phyloP scores from a whole-genome alignment of 2,888 invertebrate genomes.

The Stegophylla sp. region DNA sequence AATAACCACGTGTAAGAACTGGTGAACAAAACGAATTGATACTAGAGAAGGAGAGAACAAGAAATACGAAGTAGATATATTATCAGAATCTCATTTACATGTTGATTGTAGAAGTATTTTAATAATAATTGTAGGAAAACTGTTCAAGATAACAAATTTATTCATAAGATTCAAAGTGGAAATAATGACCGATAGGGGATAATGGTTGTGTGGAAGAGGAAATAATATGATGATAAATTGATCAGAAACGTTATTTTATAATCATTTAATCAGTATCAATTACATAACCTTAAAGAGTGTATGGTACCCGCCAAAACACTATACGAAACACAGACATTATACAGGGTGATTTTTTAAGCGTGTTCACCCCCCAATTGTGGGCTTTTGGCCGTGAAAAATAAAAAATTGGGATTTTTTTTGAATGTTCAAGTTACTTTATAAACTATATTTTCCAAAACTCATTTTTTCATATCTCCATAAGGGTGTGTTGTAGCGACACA shows the following conservation, averaged over 20 bases:
- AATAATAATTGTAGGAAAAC: neutral
- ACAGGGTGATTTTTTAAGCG: neutral
- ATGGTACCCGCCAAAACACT: conserved; percentile 29
- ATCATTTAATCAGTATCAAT: conserved; percentile 25
- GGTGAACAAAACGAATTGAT: neutral
- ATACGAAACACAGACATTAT: neutral
- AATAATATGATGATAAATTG: conserved; percentile 11
- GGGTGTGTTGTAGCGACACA: neutral
- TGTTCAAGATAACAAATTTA: neutral
- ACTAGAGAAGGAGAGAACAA: neutral
- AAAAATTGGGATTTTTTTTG: neutral
- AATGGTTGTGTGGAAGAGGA: neutral
- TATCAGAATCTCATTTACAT: neutral
- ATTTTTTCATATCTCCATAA: neutral
- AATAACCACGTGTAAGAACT: neutral
- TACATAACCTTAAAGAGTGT: conserved; percentile 44
- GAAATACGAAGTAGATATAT: neutral
- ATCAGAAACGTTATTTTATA: conserved; percentile 29
- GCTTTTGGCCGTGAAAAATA: neutral
- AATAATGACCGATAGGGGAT: too few species aligned
- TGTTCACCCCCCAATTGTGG: too few species aligned
- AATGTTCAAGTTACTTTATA: too few species aligned
- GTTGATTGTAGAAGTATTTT: neutral
- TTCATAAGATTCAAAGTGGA: neutral
- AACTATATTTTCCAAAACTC: neutral